A percentile compares a stretch with the other conserved stretches of the same genome.
Conservation (phyloP, 1,140 invertebrate species). For the Campoletis sonorensis region DNA sequence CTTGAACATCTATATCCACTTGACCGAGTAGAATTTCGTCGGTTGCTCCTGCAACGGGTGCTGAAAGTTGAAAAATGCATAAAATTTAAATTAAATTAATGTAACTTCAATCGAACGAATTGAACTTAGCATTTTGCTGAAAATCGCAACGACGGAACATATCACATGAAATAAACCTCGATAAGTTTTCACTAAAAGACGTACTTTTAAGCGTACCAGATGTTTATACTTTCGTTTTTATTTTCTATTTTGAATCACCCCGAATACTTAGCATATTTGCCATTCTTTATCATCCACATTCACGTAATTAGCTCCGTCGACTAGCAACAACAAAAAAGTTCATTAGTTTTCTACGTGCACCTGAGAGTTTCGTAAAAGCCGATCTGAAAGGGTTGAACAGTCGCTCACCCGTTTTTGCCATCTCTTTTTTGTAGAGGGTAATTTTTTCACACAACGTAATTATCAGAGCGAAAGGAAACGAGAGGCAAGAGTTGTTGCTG, state of each 20-base stretch:
- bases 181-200: too few relatives aligned
- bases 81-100: background rate
- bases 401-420: background rate
- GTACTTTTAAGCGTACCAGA: background rate
- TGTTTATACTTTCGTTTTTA: background rate
- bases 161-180: too few relatives aligned
- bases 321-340: background rate
- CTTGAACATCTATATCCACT: constrained; percentile 64
- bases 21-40: constrained; percentile 66
- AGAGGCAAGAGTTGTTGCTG: background rate
- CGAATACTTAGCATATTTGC: too few relatives aligned
- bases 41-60: constrained; percentile 61
- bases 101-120: background rate
- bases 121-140: too few relatives aligned
- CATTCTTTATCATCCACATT: background rate
- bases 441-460: background rate
- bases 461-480: background rate
- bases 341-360: background rate
- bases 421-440: background rate
- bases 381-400: background rate
- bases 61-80: constrained; percentile 55
- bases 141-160: too few relatives aligned
- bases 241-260: background rate
- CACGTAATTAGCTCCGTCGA: background rate
- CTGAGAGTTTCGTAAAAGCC: background rate